A percentile compares a stretch with the other conserved stretches of the same genome.
These are phyloP conservation scores for Stichodactyla helianthus DNA, from an alignment of 64 coral and sea anemone genomes.

Conservation along the genomic window DNA sequence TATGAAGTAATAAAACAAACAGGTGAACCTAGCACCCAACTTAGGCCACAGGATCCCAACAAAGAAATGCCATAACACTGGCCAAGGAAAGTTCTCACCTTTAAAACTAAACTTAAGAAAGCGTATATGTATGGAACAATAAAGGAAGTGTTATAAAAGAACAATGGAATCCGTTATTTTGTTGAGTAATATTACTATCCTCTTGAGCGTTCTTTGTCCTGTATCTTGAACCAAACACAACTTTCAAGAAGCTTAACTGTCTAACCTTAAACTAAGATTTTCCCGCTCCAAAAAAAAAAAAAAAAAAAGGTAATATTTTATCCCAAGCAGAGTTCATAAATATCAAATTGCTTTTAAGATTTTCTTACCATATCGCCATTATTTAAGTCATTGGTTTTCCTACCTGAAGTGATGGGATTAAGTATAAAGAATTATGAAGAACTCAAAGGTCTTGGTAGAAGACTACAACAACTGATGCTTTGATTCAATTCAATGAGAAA, in stretches of 20 bases:
- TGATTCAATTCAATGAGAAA: neutral
- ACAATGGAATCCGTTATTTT: neutral
- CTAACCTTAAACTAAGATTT: too few relatives aligned
- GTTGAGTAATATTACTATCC: neutral
- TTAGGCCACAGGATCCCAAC: neutral
- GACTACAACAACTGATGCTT: neutral
- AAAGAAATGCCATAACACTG: neutral
- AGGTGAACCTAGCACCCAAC: neutral
- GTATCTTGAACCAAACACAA: too few relatives aligned
- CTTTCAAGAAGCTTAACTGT: too few relatives aligned
- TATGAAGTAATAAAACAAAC: slow-evolving; percentile 5
- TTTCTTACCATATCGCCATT: neutral
- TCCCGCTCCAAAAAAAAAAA: too few relatives aligned
- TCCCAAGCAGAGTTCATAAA: neutral
- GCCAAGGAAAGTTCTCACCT: neutral
- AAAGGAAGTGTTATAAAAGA: neutral
- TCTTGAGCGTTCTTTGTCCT: too few relatives aligned
- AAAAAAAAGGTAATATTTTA: neutral
- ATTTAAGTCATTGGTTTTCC: neutral
- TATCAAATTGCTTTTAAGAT: neutral
- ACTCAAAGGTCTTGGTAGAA: neutral
- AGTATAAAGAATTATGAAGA: neutral
- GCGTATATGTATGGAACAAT: neutral
- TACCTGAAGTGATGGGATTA: neutral
- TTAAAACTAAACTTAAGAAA: neutral